Conservation (phyloP, 1,140 invertebrate species). For the Megathymus violae region DNA sequence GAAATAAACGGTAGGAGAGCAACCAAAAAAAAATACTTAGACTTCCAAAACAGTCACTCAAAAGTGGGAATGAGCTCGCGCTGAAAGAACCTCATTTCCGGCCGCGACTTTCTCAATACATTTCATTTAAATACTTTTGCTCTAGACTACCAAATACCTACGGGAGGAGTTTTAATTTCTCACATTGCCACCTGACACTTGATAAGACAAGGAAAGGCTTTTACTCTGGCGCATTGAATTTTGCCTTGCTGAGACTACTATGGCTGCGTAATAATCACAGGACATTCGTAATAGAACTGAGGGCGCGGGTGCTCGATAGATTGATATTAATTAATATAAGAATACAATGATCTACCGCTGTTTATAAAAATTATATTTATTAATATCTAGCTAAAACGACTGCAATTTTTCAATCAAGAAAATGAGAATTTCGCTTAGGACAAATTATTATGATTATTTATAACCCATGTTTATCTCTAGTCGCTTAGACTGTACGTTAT, state of each 20-base stretch:
- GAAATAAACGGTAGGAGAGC: conserved; percentile 44
- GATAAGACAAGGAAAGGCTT: conserved; percentile 67
- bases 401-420: too few relatives aligned
- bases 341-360: too few relatives aligned
- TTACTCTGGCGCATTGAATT: conserved; percentile 35
- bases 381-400: too few relatives aligned
- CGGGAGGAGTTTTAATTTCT: conserved; percentile 69
- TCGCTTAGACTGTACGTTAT: too few relatives aligned
- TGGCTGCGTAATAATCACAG: too few relatives aligned
- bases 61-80: conserved; percentile 61
- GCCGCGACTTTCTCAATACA: conserved; percentile 74
- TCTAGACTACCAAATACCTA: conserved; percentile 55
- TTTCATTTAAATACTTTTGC: conserved; percentile 77
- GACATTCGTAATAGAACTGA: neutral
- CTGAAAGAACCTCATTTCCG: conserved; percentile 80
- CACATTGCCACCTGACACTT: conserved; percentile 58
- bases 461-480: too few relatives aligned
- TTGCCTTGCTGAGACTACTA: neutral
- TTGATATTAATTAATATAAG: too few relatives aligned
- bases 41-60: conserved; percentile 70
- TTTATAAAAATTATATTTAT: too few relatives aligned
- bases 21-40: conserved; percentile 55
- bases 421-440: too few relatives aligned
- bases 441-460: too few relatives aligned
- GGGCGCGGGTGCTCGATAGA: neutral